A percentile compares a stretch with the other conserved stretches of the same genome.
phyloP scores from a whole-genome alignment of 1,140 invertebrate genomes.

The Lepidurus couesii region DNA sequence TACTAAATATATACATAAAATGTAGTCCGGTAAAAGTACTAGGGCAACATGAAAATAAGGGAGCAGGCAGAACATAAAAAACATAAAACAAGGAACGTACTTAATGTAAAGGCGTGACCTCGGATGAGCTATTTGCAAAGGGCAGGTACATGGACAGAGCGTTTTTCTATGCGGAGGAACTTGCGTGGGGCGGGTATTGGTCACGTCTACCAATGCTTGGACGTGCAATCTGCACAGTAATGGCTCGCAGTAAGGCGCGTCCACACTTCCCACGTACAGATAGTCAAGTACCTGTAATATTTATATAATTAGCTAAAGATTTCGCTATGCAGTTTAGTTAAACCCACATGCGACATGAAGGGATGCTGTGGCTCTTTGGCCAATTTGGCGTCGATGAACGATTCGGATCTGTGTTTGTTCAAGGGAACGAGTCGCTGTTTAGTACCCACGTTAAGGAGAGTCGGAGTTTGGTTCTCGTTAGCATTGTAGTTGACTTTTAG shows the following conservation, averaged over 20 bases:
- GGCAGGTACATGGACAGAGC: conserved; percentile 37
- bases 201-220: conserved; percentile 36
- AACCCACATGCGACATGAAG: background rate
- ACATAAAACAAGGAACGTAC: background rate
- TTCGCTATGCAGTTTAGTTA: background rate
- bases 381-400: background rate
- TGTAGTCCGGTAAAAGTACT: no score
- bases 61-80: background rate
- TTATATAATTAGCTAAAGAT: background rate
- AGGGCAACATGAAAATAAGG: no score
- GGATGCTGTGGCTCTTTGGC: background rate
- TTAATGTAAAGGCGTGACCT: conserved; percentile 32
- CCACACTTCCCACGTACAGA: conserved; percentile 38
- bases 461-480: background rate
- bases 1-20: no score
- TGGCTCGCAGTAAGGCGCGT: conserved; percentile 37
- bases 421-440: background rate
- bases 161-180: conserved; percentile 36
- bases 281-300: conserved; percentile 33
- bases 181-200: conserved; percentile 31
- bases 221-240: conserved; percentile 37
- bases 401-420: conserved; percentile 15
- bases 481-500: background rate
- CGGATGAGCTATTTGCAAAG: conserved; percentile 34
- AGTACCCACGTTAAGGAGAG: background rate